Base-by-base conservation (phyloP, 1,140 invertebrate species). In the Harpegnathos saltator region DNA sequence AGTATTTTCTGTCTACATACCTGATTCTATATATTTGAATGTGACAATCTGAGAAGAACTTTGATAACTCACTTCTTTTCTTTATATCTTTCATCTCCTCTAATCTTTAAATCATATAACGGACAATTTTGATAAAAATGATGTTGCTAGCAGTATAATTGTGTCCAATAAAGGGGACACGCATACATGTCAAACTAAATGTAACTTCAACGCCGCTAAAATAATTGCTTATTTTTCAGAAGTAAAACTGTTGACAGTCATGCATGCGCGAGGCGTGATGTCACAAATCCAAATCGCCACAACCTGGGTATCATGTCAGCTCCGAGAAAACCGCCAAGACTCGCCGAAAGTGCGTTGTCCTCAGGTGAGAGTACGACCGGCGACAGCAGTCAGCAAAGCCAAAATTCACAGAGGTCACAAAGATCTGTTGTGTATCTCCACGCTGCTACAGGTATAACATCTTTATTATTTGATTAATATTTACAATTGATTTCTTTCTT, bases 351-450 rank as follows among this genome's bases (percentile, higher is more conserved):
- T 54, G 93, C 93, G 48, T 85, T 94, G 81, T 94, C 93, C 26
- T 95, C 94, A 7, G 94, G 94, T 33, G 94, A 94, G 85, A 95
- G 94, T 82, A 95, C 94, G 22, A 94, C 94, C 48, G 92, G 94
- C 3, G 96, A 96, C 85, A 97, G 97, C 92, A 97, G 96, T 66
- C 97, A 97, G 3, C 97, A 97, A 90, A 97, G 97, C 11, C 97
- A 97, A 86, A 97, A 97, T 84, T 97, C 97, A 88, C 95, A 97
- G 89, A 96, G 97, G 86, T 97, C 97, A 24, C 97, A 97, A 89
- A 95, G 96, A 89, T 97, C 97, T 85, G 96, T 97, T 1, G 97
- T 97, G 11, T 97, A 97, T 91, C 93, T 97, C 52, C 97, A 97
- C 90, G 97, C 97, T 58, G 97, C 97, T 29, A 97, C 97, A 86